Conservation (phyloP, 37 sponge, comb jelly and placozoan species). For the Corticium candelabrum region DNA sequence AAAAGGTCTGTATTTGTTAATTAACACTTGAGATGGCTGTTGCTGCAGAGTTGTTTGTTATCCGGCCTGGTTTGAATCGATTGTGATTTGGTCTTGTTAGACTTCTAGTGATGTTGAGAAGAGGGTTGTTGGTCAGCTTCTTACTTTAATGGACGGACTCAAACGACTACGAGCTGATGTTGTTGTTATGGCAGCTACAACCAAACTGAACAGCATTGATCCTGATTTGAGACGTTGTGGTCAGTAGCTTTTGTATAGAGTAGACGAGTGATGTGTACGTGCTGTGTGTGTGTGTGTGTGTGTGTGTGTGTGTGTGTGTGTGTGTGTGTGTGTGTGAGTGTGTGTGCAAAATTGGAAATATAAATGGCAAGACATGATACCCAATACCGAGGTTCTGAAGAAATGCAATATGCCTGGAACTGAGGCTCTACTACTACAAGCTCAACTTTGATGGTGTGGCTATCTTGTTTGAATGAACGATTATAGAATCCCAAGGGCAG, state of each 20-base stretch:
- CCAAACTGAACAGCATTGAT: conserved; percentile 96
- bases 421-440: too few species aligned
- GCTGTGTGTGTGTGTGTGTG: neutral
- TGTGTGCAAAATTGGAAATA: too few species aligned
- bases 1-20: conserved; percentile 59
- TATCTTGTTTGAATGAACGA: too few species aligned
- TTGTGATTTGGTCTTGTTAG: neutral
- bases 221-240: conserved; percentile 79
- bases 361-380: too few species aligned
- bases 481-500: too few species aligned
- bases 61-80: too few species aligned
- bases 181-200: conserved; percentile 98
- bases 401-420: too few species aligned
- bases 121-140: conserved; percentile 88
- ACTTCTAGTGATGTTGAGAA: conserved; percentile 36
- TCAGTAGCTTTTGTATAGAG: too few species aligned
- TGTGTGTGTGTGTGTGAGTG: neutral
- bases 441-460: too few species aligned
- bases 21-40: neutral
- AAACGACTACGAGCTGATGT: conserved; percentile 94
- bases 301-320: conserved; percentile 5
- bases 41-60: neutral
- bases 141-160: conserved; percentile 96
- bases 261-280: too few species aligned
- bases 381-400: too few species aligned